Evolutionary conservation across 2,888 invertebrate species (phyloP).

Genomic region (Lithodes maja): DNA sequence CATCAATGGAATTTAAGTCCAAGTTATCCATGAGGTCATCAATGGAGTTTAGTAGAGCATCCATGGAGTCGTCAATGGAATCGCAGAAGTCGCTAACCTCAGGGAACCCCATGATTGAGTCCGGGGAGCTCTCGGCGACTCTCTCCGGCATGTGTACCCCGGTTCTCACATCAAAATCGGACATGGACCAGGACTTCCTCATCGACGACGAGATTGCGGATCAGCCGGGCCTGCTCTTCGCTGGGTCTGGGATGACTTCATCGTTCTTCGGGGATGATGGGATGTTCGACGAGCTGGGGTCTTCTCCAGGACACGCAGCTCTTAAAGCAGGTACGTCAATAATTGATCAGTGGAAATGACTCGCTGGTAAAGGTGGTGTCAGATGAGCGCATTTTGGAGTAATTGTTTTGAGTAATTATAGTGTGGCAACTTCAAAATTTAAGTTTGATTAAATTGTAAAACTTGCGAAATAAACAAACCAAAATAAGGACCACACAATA

Average conservation of each 20-base stretch:
- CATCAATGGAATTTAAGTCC: not conserved
- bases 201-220: conserved; percentile 93
- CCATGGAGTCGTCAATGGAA: conserved; percentile 35
- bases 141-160: conserved; percentile 63
- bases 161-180: conserved; percentile 32
- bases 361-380: too few relatives aligned
- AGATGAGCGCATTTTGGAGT: too few relatives aligned
- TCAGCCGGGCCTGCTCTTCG: conserved; percentile 87
- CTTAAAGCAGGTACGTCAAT: conserved; percentile 35
- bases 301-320: conserved; percentile 40
- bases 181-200: conserved; percentile 80
- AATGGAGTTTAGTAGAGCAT: not conserved
- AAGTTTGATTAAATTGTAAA: too few relatives aligned
- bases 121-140: conserved; percentile 50
- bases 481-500: too few relatives aligned
- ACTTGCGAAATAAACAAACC: too few relatives aligned
- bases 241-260: conserved; percentile 34
- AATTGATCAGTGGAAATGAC: too few relatives aligned
- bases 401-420: too few relatives aligned
- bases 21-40: conserved; percentile 7
- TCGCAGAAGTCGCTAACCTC: conserved; percentile 33
- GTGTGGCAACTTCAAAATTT: too few relatives aligned
- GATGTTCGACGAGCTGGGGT: conserved; percentile 42
- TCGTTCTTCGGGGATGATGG: conserved; percentile 55
- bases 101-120: conserved; percentile 30